phyloP scores from a whole-genome alignment of 2,888 invertebrate genomes.

The Parnassius mnemosyne region DNA sequence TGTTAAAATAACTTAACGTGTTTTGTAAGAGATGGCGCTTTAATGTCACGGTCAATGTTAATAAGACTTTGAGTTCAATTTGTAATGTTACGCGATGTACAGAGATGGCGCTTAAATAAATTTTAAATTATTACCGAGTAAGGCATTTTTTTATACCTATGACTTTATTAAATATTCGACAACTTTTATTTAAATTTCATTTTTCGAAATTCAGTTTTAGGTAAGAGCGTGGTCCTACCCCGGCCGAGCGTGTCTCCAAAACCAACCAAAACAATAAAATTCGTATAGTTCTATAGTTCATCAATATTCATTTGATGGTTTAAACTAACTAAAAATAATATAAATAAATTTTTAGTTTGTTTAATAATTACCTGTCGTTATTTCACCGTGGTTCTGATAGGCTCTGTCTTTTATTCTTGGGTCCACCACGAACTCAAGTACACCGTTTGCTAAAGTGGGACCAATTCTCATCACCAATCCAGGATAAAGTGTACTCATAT shows the following conservation, averaged over 20 bases:
- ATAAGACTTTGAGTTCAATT: constrained; percentile 31
- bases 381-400: constrained; percentile 77
- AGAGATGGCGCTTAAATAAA: constrained; percentile 51
- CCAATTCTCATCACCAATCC: constrained; percentile 88
- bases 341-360: not conserved
- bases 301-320: too few relatives aligned
- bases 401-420: constrained; percentile 77
- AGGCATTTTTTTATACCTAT: too few relatives aligned
- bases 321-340: too few relatives aligned
- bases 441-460: constrained; percentile 85
- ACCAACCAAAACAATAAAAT: too few relatives aligned
- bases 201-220: too few relatives aligned
- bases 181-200: too few relatives aligned
- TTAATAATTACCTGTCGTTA: constrained; percentile 79
- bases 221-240: too few relatives aligned
- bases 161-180: too few relatives aligned
- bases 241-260: too few relatives aligned
- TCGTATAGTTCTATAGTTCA: too few relatives aligned
- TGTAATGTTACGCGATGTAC: constrained; percentile 33
- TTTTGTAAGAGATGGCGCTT: constrained; percentile 45
- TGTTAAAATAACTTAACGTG: not conserved
- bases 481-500: constrained; percentile 86
- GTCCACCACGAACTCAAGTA: constrained; percentile 88
- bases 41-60: constrained; percentile 49
- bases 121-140: not conserved